Evolutionary conservation across 1,140 invertebrate genomes (phyloP).

Genomic region (Neodiprion fabricii): DNA sequence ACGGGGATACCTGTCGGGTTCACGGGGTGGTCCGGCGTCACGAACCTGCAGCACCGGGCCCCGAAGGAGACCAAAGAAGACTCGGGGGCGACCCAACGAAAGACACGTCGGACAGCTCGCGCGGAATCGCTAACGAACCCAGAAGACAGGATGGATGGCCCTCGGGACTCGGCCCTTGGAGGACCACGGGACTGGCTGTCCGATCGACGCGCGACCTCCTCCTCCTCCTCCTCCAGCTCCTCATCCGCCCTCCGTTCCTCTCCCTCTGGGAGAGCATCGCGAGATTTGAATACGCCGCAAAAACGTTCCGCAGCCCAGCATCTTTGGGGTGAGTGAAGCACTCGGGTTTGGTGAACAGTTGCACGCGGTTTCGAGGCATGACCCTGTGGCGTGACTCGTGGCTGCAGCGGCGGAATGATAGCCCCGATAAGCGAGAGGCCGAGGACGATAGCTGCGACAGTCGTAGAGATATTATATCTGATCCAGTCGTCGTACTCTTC

Average conservation of each 20-base stretch:
- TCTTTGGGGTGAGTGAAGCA: too few species aligned
- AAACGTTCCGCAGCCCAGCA: too few species aligned
- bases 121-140: slow-evolving; percentile 57
- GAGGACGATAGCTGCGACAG: slow-evolving; percentile 36
- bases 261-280: too few species aligned
- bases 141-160: slow-evolving; percentile 55
- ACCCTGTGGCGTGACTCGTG: neutral
- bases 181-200: neutral
- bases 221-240: neutral
- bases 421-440: slow-evolving; percentile 38
- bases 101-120: slow-evolving; percentile 47
- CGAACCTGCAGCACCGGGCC: slow-evolving; percentile 22
- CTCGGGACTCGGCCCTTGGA: neutral
- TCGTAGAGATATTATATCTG: slow-evolving; percentile 43
- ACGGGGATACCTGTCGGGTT: slow-evolving; percentile 52
- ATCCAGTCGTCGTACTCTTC: slow-evolving; percentile 28
- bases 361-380: neutral
- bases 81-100: slow-evolving; percentile 21
- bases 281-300: too few species aligned
- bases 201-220: slow-evolving; percentile 1
- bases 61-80: slow-evolving; percentile 23
- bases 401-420: slow-evolving; percentile 32
- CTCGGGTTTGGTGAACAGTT: too few species aligned
- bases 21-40: slow-evolving; percentile 55
- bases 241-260: too few species aligned